Evolutionary conservation across 1,140 invertebrate genomes (phyloP).

Genomic region (Atta colombica): DNA sequence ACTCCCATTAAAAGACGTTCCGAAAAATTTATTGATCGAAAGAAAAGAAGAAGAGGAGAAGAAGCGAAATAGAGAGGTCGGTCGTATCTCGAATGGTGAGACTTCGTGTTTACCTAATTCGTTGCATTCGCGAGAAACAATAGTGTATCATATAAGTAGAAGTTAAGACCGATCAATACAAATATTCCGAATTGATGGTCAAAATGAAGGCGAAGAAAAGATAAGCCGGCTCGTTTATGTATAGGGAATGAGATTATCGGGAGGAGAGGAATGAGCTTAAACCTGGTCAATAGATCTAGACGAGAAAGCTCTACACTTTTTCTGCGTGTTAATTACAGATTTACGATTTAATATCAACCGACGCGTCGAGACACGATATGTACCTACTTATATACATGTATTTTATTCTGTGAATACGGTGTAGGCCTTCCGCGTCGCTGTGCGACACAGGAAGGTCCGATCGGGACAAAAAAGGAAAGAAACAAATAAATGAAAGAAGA

Average conservation of each 20-base stretch:
- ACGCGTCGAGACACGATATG: constrained; percentile 70
- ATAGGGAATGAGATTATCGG: constrained; percentile 37
- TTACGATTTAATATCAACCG: constrained; percentile 69
- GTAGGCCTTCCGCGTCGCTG: constrained; percentile 74
- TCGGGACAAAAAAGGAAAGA: neutral
- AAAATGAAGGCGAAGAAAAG: constrained; percentile 29
- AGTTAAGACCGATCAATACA: constrained; percentile 75
- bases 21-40: constrained; percentile 19
- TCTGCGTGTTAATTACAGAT: constrained; percentile 72
- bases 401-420: constrained; percentile 79
- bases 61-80: constrained; percentile 11
- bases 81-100: constrained; percentile 57
- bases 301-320: constrained; percentile 65
- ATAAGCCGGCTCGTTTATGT: constrained; percentile 43
- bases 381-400: constrained; percentile 76
- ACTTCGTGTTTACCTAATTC: constrained; percentile 76
- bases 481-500: neutral
- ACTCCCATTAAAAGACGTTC: neutral
- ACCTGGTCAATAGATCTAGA: constrained; percentile 53
- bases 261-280: constrained; percentile 67
- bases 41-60: neutral
- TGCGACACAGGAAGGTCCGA: constrained; percentile 75
- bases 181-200: constrained; percentile 68
- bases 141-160: constrained; percentile 73
- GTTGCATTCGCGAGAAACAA: constrained; percentile 75